Base-by-base conservation (phyloP, 2,888 invertebrate genomes). In the Aleiodes alternator region DNA sequence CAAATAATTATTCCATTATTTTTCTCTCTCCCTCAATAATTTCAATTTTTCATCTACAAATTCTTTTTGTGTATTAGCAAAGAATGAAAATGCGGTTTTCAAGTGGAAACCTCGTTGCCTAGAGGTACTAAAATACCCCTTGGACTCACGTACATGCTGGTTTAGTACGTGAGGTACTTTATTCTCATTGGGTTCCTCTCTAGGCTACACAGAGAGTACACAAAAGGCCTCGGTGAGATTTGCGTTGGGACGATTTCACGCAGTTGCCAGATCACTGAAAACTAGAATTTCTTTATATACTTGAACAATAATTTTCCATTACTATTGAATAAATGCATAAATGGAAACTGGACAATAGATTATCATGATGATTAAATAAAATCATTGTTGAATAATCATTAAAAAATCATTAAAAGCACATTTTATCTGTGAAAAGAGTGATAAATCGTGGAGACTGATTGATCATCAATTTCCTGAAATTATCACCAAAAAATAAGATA, bases 211-310 rank as follows among this genome's bases (percentile, higher is more conserved):
- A 43, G 43, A 43, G 43, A 43, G 61, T 53, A 48, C 70, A 64
- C 61, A 56, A 71, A 50, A 64, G 69, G 53, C 69, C 53, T 69
- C 51, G 43, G 55, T 70, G 64, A 64, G 72, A 69, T 78, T 76
- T 43, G 57, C 72, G 61, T 73, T 61, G 72, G 66, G 73, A 66
- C 14, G 50, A 77, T 78, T 71, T 69, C 61, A 77, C 79, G 73
- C 75, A 72, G 81, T 73, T 81, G 80, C 79, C 79, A 78, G 75
- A 75, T 77, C 78, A 80, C 79, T 71, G 68, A 34, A 34, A 51
- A 34, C 64, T 72, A 66, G 56, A 61, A 34, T 75, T 43, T 64
- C 51, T 69, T 50, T 38, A 72, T 38, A 72, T 69, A 70, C 43
- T 57, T 34, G 23, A 23, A 23, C 70, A 73, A 53, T 57, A 71